These are phyloP conservation scores for Pissodes strobi DNA, from an alignment of 1,140 invertebrate species.

Conservation along the genomic window DNA sequence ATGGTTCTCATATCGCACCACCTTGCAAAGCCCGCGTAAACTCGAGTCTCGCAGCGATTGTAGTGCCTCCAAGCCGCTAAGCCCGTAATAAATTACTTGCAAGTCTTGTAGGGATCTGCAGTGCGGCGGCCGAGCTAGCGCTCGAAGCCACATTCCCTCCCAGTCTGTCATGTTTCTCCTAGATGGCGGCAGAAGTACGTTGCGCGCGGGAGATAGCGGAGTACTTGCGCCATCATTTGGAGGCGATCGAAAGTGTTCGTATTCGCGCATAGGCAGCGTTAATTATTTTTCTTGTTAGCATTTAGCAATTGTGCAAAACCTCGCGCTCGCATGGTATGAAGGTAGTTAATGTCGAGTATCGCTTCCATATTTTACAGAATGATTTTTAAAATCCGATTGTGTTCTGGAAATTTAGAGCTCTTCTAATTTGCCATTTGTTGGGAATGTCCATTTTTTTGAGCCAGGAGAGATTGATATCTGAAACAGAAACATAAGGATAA, in stretches of 20 bases:
- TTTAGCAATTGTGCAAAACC: too few relatives aligned
- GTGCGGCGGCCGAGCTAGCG: constrained; percentile 65
- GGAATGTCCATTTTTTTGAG: constrained; percentile 12
- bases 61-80: constrained; percentile 75
- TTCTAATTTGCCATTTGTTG: constrained; percentile 20
- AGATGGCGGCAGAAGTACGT: constrained; percentile 38
- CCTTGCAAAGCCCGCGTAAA: constrained; percentile 70
- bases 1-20: constrained; percentile 74
- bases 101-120: constrained; percentile 71
- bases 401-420: too few relatives aligned
- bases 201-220: not conserved
- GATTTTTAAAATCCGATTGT: too few relatives aligned
- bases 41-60: constrained; percentile 72
- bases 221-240: not conserved
- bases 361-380: too few relatives aligned
- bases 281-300: not conserved
- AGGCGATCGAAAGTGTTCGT: not conserved
- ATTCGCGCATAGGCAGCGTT: constrained; percentile 3
- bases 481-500: too few relatives aligned
- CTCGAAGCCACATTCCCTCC: constrained; percentile 67
- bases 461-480: too few relatives aligned
- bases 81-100: constrained; percentile 75
- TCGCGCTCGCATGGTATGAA: too few relatives aligned
- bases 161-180: constrained; percentile 58
- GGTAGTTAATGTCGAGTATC: too few relatives aligned